Evolutionary conservation across 2,113 vertebrate genomes (phyloP).

Genomic region (Rafetus swinhoei): DNA sequence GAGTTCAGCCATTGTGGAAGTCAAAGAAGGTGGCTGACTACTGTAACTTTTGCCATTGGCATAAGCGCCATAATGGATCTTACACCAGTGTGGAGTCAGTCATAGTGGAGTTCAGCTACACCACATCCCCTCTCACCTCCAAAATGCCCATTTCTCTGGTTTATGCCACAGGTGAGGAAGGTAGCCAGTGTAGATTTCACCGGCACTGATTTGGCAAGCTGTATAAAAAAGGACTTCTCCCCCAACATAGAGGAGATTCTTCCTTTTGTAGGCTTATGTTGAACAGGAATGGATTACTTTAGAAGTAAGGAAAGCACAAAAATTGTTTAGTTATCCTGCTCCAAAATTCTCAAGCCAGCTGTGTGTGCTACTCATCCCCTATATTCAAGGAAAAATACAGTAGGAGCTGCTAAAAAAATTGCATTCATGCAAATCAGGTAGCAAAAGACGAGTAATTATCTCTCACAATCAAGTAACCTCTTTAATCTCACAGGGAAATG

Average conservation of each 20-base stretch:
- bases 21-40: not conserved
- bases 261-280: not conserved
- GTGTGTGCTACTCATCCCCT: not conserved
- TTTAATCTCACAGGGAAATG: slow-evolving; percentile 68
- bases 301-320: not conserved
- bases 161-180: not conserved
- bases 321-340: not conserved
- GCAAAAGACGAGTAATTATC: slow-evolving; percentile 72
- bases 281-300: not conserved
- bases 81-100: not conserved
- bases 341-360: not conserved
- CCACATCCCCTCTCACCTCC: not conserved
- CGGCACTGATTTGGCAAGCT: not conserved
- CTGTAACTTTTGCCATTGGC: not conserved
- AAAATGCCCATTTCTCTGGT: not conserved
- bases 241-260: not conserved
- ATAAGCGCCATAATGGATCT: not conserved
- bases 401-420: slow-evolving; percentile 49
- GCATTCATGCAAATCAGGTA: slow-evolving; percentile 61
- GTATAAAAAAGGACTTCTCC: too few species aligned
- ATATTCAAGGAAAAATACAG: slow-evolving; percentile 1
- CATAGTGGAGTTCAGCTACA: not conserved
- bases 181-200: not conserved
- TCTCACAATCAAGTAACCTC: slow-evolving; percentile 55
- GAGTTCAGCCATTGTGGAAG: not conserved